Evolutionary conservation across 2,797 vertebrate genomes (phyloP).

Genomic region (Gallinago stenura): DNA sequence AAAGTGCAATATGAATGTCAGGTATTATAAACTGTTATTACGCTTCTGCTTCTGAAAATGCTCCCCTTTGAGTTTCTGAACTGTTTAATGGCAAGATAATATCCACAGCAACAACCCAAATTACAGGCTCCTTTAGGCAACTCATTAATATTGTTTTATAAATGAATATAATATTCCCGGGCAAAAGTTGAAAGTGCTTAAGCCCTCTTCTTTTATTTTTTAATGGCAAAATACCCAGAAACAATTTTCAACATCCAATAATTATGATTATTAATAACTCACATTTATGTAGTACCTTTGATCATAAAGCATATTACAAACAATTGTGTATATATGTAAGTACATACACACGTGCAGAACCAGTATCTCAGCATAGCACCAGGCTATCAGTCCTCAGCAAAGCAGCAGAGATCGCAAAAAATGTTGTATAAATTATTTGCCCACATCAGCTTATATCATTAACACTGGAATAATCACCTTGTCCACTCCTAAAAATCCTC

Average conservation of each 20-base stretch:
- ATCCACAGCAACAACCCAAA: slow-evolving; percentile 48
- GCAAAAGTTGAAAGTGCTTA: slow-evolving; percentile 51
- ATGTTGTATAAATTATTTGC: not conserved
- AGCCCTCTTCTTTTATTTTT: not conserved
- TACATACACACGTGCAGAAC: not conserved
- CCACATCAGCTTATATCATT: not conserved
- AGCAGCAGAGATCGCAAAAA: not conserved
- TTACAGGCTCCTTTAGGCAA: slow-evolving; percentile 61
- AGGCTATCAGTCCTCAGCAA: not conserved
- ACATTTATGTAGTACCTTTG: slow-evolving; percentile 23
- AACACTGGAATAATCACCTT: not conserved
- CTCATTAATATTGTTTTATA: slow-evolving; percentile 63
- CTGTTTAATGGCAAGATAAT: slow-evolving; percentile 28
- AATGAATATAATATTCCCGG: slow-evolving; percentile 24
- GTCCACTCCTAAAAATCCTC: not conserved
- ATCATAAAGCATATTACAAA: slow-evolving; percentile 13
- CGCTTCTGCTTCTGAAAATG: slow-evolving; percentile 55
- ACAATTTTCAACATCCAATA: slow-evolving; percentile 31
- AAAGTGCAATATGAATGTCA: slow-evolving; percentile 20
- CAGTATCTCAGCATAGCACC: not conserved
- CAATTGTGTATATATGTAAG: not conserved
- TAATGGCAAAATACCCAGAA: not conserved
- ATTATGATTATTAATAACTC: slow-evolving; percentile 56
- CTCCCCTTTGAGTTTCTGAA: slow-evolving; percentile 60
- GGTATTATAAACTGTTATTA: slow-evolving; percentile 58